Evolutionary conservation across 2,888 invertebrate species (phyloP), one percentile per base, ranked within the genome.

Genomic region (Nebria salina): DNA sequence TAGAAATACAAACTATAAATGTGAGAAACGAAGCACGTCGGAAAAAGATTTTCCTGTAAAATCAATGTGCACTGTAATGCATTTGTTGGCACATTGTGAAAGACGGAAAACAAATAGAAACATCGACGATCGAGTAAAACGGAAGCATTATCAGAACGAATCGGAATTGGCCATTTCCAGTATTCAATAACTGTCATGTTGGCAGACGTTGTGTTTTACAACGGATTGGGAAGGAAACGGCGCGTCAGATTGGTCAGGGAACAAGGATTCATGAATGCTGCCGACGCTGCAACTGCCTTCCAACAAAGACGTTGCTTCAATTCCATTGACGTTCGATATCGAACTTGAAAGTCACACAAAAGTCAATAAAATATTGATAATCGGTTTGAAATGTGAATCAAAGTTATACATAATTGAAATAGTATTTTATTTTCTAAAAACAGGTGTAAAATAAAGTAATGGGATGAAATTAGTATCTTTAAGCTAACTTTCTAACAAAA

Each of bases 151-250:
- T 81, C 81, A 65, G 81, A 54, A 43, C 81, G 75, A 72, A 76
- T 81, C 76, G 81, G 81, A 81, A 81, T 81, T 80, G 76, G 72
- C 73, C 81, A 73, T 81, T 81, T 81, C 81, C 81, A 81, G 76
- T 72, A 68, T 81, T 81, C 81, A 81, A 81, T 81, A 81, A 81
- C 81, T 81, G 81, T 81, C 81, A 81, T 68, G 79, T 65, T 72
- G 72, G 77, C 41, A 42, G 70, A 13, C n/a, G 15, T 65, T 34
- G 64, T 73, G 65, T 65, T 65, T 66, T 72, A 77, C 43, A 76
- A 42, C 72, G 77, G 64, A 76, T 76, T 26, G 42, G 79, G 74
- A 79, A 74, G 79, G 74, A 79, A 79, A 68, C 65, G 73, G 41
- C 79, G 68, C 68, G 79, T 79, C 75, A 79, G 15, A 70, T 70